These are phyloP conservation scores for Styela clava DNA, from an alignment of 23 tunicate species.

Conservation along the genomic window DNA sequence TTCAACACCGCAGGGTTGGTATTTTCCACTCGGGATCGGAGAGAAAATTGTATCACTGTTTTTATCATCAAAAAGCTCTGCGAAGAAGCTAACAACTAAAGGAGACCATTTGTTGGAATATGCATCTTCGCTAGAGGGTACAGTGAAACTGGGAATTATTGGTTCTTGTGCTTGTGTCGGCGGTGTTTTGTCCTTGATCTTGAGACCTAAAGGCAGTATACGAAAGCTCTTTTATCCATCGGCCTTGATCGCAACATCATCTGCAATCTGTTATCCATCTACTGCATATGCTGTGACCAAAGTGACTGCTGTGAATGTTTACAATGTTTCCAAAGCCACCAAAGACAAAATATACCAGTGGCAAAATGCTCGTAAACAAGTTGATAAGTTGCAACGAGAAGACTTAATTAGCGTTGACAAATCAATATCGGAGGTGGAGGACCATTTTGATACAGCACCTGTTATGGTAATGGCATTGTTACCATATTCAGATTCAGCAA, in stretches of 20 bases:
- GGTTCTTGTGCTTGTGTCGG: constrained; percentile 13
- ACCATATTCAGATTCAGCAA: too few relatives aligned
- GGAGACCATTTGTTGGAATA: constrained; percentile 18
- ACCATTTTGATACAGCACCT: too few relatives aligned
- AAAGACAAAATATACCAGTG: background rate
- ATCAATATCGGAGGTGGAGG: too few relatives aligned
- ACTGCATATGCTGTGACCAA: constrained; percentile 15
- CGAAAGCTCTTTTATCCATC: constrained; percentile 21
- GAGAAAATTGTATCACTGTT: background rate
- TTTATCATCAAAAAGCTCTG: background rate
- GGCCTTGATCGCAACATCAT: constrained; percentile 8
- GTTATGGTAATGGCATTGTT: too few relatives aligned
- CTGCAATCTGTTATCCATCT: constrained; percentile 28
- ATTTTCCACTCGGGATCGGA: constrained; percentile 16
- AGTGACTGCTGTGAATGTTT: background rate
- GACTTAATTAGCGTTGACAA: too few relatives aligned
- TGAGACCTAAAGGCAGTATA: background rate
- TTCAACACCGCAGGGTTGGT: background rate
- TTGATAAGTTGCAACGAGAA: too few relatives aligned
- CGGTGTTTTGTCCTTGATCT: background rate
- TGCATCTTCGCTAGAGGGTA: constrained; percentile 29
- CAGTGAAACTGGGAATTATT: constrained; percentile 20
- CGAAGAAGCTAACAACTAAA: background rate
- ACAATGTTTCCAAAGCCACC: background rate
- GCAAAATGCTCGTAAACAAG: background rate